Evolutionary conservation across 1,140 invertebrate genomes (phyloP).

Genomic region (Aphis gossypii): DNA sequence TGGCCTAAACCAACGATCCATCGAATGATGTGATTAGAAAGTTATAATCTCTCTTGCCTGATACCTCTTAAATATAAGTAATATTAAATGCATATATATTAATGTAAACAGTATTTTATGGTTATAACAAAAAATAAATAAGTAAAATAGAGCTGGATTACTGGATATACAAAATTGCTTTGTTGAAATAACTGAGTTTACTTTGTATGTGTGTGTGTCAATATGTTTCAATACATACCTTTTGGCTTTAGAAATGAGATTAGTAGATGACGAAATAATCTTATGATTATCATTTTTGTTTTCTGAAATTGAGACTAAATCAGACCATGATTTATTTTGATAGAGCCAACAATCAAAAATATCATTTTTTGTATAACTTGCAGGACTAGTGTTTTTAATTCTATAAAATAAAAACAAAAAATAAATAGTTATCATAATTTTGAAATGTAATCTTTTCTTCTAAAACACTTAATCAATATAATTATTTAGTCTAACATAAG

Average conservation of each 20-base stretch:
- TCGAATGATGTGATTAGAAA: too few relatives aligned
- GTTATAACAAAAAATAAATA: too few relatives aligned
- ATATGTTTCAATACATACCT: neutral
- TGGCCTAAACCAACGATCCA: too few relatives aligned
- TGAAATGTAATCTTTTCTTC: neutral
- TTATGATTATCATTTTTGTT: neutral
- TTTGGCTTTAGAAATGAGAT: neutral
- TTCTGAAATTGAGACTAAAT: neutral
- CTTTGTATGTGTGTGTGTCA: too few relatives aligned
- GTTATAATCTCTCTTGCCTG: too few relatives aligned
- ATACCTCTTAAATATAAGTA: too few relatives aligned
- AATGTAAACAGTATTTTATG: too few relatives aligned
- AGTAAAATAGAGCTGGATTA: too few relatives aligned
- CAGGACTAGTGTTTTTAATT: neutral
- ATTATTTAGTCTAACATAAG: neutral
- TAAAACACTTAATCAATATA: neutral
- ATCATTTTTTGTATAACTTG: neutral
- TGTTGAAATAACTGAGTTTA: too few relatives aligned
- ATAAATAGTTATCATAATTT: neutral
- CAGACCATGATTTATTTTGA: neutral
- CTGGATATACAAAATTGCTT: too few relatives aligned
- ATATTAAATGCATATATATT: too few relatives aligned
- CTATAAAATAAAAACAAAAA: neutral
- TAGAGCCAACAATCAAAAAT: constrained; percentile 9
- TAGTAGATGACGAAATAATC: neutral